Conservation (phyloP, 2,113 vertebrate genomes). For the pig (Sus scrofa) region T2T-Sscrofa CM000828.6:41110001-41110500, state of each 20-base stretch:
- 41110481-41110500: conserved; percentile 69
- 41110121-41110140: background rate
- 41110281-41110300: background rate
- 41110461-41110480: conserved; percentile 68
- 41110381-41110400: background rate
- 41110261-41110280: background rate
- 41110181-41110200: background rate
- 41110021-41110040: background rate
- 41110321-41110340: background rate
- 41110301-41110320: background rate
- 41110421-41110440: conserved; percentile 61
- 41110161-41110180: background rate
- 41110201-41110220: background rate
- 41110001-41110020: no score
- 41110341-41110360: background rate
- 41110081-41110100: background rate
- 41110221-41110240: background rate
- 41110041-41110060: conserved; percentile 9
- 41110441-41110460: conserved; percentile 62
- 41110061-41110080: background rate
- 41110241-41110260: background rate
- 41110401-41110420: conserved; percentile 34
- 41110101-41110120: background rate
- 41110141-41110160: background rate
- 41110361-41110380: background rate